Conservation (phyloP, 2,113 vertebrate species). For the Nothoprocta perdicaria region DNA sequence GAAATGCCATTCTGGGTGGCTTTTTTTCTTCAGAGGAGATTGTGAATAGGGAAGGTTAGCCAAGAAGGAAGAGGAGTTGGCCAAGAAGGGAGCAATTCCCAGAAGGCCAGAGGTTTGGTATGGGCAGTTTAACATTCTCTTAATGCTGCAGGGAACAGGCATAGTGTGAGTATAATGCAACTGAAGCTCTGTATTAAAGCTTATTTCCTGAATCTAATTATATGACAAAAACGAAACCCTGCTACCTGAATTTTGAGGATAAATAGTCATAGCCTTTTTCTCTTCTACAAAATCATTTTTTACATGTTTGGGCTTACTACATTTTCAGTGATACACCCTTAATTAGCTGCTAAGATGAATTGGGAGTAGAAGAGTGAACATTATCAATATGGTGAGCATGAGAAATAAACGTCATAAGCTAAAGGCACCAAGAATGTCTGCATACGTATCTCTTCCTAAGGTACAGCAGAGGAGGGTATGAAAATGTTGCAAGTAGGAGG, state of each 20-base stretch:
- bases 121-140: not conserved
- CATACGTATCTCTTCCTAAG: not conserved
- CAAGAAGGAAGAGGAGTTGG: slow-evolving; percentile 38
- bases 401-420: not conserved
- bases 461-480: not conserved
- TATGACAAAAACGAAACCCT: not conserved
- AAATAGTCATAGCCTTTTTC: not conserved
- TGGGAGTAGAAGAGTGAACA: not conserved
- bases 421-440: not conserved
- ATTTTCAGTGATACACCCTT: not conserved
- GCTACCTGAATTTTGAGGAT: not conserved
- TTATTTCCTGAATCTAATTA: not conserved
- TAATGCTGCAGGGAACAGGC: not conserved
- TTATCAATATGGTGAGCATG: not conserved
- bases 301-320: not conserved
- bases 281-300: not conserved
- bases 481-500: not conserved
- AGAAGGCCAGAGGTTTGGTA: not conserved
- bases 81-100: slow-evolving; percentile 40
- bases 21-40: slow-evolving; percentile 9
- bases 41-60: slow-evolving; percentile 43
- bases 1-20: slow-evolving; percentile 50
- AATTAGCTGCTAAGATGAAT: not conserved
- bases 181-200: not conserved
- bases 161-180: not conserved